Conservation (phyloP, 2,797 vertebrate species). For the Mycteria americana region DNA sequence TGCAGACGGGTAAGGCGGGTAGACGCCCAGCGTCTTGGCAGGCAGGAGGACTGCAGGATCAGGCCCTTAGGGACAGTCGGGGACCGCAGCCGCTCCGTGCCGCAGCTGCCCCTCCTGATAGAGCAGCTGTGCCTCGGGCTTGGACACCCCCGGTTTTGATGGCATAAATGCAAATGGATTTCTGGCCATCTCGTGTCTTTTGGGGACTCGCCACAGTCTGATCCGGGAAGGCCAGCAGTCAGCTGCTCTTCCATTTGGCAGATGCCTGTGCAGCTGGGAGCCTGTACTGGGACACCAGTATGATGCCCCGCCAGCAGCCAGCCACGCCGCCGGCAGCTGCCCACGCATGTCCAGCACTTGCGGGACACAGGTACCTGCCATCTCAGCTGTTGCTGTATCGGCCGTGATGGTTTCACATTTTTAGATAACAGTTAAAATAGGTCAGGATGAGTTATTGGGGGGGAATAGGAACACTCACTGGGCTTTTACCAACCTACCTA, state of each 20-base stretch:
- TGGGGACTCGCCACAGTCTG: neutral
- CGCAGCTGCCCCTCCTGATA: neutral
- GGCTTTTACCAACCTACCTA: neutral
- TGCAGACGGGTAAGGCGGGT: neutral
- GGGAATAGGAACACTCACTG: neutral
- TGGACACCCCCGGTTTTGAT: neutral
- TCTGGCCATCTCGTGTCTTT: neutral
- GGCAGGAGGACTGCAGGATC: neutral
- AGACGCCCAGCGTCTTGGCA: neutral
- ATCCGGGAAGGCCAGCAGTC: neutral
- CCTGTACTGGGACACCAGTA: neutral
- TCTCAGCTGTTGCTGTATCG: neutral
- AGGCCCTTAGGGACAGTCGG: neutral
- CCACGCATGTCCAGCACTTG: fast-evolving
- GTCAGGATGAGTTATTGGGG: neutral
- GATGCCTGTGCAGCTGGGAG: neutral
- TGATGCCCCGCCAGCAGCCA: neutral
- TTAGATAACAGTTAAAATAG: neutral
- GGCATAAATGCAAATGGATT: neutral
- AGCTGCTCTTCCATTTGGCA: neutral
- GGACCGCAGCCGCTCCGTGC: neutral
- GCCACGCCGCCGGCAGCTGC: neutral
- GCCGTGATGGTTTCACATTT: neutral
- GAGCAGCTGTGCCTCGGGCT: neutral
- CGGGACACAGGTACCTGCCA: neutral